phyloP scores from a whole-genome alignment of 2,888 invertebrate genomes.

The Cosmopolites sordidus region DNA sequence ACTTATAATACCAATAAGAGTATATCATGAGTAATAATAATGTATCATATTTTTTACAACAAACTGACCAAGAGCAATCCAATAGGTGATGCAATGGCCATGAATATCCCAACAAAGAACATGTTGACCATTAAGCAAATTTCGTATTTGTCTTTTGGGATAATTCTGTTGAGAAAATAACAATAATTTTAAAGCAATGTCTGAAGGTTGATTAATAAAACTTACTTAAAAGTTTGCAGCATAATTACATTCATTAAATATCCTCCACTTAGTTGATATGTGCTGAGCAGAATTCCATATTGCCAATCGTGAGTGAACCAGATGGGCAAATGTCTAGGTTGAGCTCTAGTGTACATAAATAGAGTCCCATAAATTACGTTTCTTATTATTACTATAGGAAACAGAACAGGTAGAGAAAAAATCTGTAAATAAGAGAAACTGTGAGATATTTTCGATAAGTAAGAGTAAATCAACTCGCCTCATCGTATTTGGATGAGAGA shows the following conservation, averaged over 20 bases:
- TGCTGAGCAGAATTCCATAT: background rate
- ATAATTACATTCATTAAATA: slow-evolving; percentile 3
- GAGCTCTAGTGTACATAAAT: slow-evolving; percentile 1
- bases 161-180: background rate
- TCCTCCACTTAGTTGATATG: background rate
- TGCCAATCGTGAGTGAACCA: slow-evolving; percentile 3
- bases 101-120: background rate
- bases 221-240: slow-evolving; percentile 1
- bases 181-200: no score
- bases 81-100: background rate
- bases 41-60: no score
- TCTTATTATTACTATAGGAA: background rate
- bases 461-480: background rate
- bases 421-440: background rate
- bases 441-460: no score
- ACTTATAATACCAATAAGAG: no score
- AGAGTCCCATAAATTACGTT: background rate
- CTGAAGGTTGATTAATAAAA: no score
- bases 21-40: no score
- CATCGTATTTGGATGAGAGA: background rate
- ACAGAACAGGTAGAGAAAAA: background rate
- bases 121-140: background rate
- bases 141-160: background rate
- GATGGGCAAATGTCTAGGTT: slow-evolving; percentile 1
- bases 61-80: background rate